Evolutionary conservation across 2,113 vertebrate genomes (phyloP).

Genomic region (Boulengeromyrus knoepffleri): DNA sequence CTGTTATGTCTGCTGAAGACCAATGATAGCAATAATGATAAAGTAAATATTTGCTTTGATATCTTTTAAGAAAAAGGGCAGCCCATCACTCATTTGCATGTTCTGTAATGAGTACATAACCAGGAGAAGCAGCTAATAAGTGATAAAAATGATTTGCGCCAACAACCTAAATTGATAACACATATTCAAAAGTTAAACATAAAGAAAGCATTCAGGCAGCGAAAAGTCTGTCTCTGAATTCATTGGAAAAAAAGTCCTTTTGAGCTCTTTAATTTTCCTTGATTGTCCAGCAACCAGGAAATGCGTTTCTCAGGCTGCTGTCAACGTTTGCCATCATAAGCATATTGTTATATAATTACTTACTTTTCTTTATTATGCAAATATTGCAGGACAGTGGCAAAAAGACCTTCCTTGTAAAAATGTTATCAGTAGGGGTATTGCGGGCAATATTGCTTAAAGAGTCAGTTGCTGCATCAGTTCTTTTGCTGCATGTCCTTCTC

Average conservation of each 20-base stretch:
- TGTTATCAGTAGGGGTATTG: slow-evolving; percentile 11
- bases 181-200: not conserved
- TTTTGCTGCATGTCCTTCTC: slow-evolving; percentile 21
- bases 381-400: slow-evolving; percentile 15
- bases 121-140: not conserved
- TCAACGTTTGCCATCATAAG: slow-evolving; percentile 12
- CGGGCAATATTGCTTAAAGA: slow-evolving; percentile 28
- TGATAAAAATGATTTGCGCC: not conserved
- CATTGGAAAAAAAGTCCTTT: not conserved
- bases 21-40: not conserved
- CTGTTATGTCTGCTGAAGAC: not conserved
- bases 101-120: not conserved
- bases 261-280: not conserved
- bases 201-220: not conserved
- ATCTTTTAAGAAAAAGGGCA: not conserved
- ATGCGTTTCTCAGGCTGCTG: slow-evolving; percentile 9
- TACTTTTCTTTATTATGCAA: slow-evolving; percentile 20
- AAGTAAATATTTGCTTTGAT: not conserved
- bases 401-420: slow-evolving; percentile 24
- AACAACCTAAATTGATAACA: not conserved
- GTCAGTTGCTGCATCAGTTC: slow-evolving; percentile 38
- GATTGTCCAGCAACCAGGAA: slow-evolving; percentile 11
- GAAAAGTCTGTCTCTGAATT: not conserved
- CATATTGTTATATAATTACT: slow-evolving; percentile 32
- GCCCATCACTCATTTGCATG: not conserved